Evolutionary conservation across 2,797 vertebrate genomes (phyloP).

Genomic region (Dipus sagitta): DNA sequence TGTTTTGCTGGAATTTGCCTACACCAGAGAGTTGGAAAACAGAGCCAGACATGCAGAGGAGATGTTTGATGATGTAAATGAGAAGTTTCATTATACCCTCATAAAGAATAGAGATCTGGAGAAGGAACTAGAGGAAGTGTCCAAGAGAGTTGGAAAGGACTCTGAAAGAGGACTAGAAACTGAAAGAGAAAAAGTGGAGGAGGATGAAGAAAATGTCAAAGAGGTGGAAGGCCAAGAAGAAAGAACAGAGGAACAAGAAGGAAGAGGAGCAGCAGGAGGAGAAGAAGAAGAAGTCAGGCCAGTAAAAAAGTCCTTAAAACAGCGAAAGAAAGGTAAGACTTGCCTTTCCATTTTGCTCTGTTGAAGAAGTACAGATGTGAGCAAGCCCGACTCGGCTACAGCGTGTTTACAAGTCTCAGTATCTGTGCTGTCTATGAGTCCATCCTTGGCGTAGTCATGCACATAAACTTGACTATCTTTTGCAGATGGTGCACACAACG

Average conservation of each 20-base stretch:
- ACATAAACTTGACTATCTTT: neutral
- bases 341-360: conserved; percentile 20
- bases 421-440: neutral
- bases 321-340: conserved; percentile 64
- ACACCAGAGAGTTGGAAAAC: conserved; percentile 89
- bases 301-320: neutral
- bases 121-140: conserved; percentile 79
- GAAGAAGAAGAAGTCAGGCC: neutral
- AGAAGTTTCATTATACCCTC: conserved; percentile 90
- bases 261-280: neutral
- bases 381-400: neutral
- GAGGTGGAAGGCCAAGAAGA: neutral
- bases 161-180: neutral
- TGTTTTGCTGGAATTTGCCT: conserved; percentile 68
- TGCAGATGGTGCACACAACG: neutral
- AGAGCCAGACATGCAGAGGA: conserved; percentile 88
- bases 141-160: conserved; percentile 36
- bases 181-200: neutral
- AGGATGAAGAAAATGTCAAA: neutral
- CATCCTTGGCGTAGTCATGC: neutral
- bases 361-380: conserved; percentile 18
- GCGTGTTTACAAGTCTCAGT: no score
- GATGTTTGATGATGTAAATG: conserved; percentile 89
- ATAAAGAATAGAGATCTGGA: conserved; percentile 91
- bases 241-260: neutral